Percentiles rank a stretch among this genome's conserved stretches.
These are phyloP conservation scores for Hyphantria cunea DNA, from an alignment of 1,140 invertebrate genomes.

Conservation along the genomic window DNA sequence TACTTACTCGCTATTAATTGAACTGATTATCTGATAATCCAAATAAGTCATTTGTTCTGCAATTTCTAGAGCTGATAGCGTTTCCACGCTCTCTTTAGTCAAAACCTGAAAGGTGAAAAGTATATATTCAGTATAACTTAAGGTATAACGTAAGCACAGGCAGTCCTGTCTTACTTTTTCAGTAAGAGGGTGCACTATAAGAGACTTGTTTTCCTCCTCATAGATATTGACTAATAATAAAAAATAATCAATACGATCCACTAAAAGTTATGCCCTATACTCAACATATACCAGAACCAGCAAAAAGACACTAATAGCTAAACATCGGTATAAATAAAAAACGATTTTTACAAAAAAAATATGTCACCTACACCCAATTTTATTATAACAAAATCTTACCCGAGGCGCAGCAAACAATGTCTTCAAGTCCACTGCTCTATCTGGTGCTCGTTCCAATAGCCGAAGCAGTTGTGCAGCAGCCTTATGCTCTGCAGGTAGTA, in stretches of 20 bases:
- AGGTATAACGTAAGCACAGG: too few species aligned
- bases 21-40: slow-evolving; percentile 96
- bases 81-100: slow-evolving; percentile 93
- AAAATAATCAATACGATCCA: too few species aligned
- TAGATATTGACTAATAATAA: too few species aligned
- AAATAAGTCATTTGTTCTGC: slow-evolving; percentile 97
- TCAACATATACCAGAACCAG: too few species aligned
- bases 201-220: too few species aligned
- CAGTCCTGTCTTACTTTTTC: too few species aligned
- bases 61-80: slow-evolving; percentile 94
- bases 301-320: too few species aligned
- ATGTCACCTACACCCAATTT: not conserved
- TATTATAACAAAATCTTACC: slow-evolving; percentile 79
- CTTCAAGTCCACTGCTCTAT: slow-evolving; percentile 84
- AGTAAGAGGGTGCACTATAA: too few species aligned
- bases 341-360: too few species aligned
- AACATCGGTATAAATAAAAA: too few species aligned
- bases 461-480: slow-evolving; percentile 91
- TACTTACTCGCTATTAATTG: slow-evolving; percentile 95
- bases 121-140: too few species aligned
- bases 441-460: slow-evolving; percentile 87
- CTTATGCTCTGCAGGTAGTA: slow-evolving; percentile 95
- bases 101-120: slow-evolving; percentile 83
- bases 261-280: too few species aligned
- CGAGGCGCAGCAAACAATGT: slow-evolving; percentile 87